Base-by-base conservation (phyloP, 1,140 invertebrate genomes). In the Archegozetes longisetosus region DNA sequence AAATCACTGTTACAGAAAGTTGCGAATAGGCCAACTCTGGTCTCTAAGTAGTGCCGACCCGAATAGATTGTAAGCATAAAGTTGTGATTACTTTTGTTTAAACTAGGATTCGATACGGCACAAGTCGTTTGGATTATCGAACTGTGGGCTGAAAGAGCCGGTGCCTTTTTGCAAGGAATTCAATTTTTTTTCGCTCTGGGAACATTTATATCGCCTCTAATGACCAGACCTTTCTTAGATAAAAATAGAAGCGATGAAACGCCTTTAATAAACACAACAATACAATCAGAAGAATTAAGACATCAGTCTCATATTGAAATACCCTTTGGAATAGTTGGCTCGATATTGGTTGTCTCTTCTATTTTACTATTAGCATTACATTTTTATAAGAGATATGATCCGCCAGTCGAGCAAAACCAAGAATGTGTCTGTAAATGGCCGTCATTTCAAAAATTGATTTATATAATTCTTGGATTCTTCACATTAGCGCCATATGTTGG, bases 41-140 rank as follows among this genome's bases (percentile, higher is more conserved):
- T n/a, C n/a, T n/a, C n/a, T n/a, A n/a, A n/a, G n/a, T n/a, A n/a
- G n/a, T n/a, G n/a, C n/a, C n/a, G n/a, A n/a, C n/a, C n/a, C n/a
- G 32, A 40, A 40, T 9, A 40, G 32, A 9, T 9, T 40, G 6
- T 17, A 40, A 40, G 17, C 17, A 40, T 40, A 40, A 9, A 40
- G 32, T 40, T 40, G 6, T 40, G 6, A 40, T 6, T 40, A 40
- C 17, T 40, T 40, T 40, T 40, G 6, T 40, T 40, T 40, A 17
- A 40, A 9, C 6, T 40, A 22, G 56, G n/a, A 3, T 55, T 22
- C 12, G 56, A 58, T 20, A n/a, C 56, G 47, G 40, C 47, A n/a
- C 14, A 23, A n/a, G 20, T n/a, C 23, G 23, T 58, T 58, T 58
- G 56, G 56, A 4, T 55, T 59, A 17, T 58, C 50, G 56, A 58